Conservation (phyloP, 2,113 vertebrate species). For the Chaetorhynchus papuensis region DNA sequence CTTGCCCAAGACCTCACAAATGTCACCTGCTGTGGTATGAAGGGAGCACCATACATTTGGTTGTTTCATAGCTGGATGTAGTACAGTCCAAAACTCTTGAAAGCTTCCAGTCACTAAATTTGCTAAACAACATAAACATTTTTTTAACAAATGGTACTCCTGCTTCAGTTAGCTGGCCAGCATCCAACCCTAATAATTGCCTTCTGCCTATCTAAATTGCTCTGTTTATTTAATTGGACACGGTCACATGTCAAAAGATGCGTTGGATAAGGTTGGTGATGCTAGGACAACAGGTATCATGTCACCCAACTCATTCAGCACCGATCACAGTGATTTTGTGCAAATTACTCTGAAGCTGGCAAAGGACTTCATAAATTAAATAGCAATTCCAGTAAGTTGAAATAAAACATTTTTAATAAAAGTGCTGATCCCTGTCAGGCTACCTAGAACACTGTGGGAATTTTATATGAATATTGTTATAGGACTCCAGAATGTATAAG, state of each 20-base stretch:
- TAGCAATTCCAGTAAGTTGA: neutral
- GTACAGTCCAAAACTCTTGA: neutral
- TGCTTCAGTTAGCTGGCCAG: constrained; percentile 8
- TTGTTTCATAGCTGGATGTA: neutral
- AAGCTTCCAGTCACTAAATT: constrained; percentile 23
- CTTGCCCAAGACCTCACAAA: neutral
- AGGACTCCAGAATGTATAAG: neutral
- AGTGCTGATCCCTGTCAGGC: neutral
- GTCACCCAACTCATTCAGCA: neutral
- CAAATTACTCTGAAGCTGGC: neutral
- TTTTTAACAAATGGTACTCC: neutral
- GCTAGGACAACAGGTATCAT: neutral
- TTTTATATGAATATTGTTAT: neutral
- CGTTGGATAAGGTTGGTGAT: neutral
- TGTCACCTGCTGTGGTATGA: neutral
- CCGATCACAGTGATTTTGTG: neutral
- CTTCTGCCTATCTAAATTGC: constrained; percentile 35
- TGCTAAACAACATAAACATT: neutral
- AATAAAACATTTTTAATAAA: neutral
- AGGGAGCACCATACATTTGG: neutral
- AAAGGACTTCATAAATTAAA: constrained; percentile 25
- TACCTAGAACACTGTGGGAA: neutral
- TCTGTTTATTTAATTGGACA: constrained; percentile 37
- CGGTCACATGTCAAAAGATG: neutral
- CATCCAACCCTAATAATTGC: constrained; percentile 16